These are phyloP conservation scores for Hydrocynus forskahlii DNA, from an alignment of 2,797 vertebrate species.

Conservation along the genomic window DNA sequence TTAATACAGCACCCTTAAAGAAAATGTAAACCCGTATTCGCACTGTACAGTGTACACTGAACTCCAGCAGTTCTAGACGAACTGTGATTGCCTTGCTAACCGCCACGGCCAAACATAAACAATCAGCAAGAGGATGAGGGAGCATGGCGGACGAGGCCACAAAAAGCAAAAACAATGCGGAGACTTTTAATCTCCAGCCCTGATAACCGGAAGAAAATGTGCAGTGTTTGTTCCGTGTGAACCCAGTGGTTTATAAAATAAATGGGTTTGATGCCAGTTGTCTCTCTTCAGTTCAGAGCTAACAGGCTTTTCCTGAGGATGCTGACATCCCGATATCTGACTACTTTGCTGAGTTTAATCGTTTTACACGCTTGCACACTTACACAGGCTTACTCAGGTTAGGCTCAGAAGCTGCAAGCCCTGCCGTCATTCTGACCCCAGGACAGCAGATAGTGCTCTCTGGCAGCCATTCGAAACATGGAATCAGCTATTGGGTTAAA, in stretches of 20 bases:
- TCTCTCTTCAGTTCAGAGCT: conserved; percentile 42
- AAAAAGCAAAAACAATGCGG: no score
- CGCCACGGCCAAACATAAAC: no score
- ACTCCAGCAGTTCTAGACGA: no score
- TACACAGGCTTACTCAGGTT: conserved; percentile 40
- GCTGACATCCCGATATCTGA: conserved; percentile 35
- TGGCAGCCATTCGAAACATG: conserved; percentile 35
- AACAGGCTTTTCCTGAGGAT: conserved; percentile 41
- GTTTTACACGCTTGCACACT: conserved; percentile 45
- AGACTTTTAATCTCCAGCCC: conserved; percentile 6
- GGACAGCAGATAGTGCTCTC: conserved; percentile 14
- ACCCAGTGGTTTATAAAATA: conserved; percentile 37
- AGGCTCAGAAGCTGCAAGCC: neutral
- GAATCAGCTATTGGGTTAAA: conserved; percentile 29
- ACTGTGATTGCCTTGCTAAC: no score
- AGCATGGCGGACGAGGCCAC: no score
- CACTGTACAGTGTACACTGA: no score
- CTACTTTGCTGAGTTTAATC: conserved; percentile 39
- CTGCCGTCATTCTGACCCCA: conserved; percentile 1
- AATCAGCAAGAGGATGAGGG: no score
- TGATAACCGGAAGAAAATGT: neutral
- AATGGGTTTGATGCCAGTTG: conserved; percentile 10
- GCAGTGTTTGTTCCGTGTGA: conserved; percentile 21
- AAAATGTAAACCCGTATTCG: no score
- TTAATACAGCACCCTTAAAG: no score